Evolutionary conservation across 2,113 vertebrate species (phyloP).

Genomic region (Macrotis lagotis): DNA sequence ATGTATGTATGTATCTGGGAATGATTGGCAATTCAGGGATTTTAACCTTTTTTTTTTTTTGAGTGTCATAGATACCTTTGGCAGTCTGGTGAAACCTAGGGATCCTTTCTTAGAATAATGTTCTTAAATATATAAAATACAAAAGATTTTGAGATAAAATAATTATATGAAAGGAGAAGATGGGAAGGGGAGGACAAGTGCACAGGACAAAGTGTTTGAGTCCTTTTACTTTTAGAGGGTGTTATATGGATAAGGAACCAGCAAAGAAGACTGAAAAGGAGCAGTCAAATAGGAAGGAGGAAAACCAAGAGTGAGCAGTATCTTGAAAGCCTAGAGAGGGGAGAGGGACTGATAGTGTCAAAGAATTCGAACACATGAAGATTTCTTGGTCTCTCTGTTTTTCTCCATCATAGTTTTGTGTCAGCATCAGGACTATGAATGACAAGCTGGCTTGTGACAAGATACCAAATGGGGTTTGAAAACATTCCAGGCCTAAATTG

Average conservation of each 20-base stretch:
- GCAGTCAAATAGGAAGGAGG: neutral
- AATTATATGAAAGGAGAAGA: neutral
- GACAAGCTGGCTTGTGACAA: neutral
- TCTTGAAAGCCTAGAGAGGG: neutral
- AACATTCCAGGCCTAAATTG: neutral
- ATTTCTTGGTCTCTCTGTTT: constrained; percentile 13
- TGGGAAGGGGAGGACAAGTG: neutral
- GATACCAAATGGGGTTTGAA: neutral
- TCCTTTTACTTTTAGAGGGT: neutral
- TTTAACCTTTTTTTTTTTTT: neutral
- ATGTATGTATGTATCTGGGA: neutral
- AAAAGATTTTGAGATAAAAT: neutral
- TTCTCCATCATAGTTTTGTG: constrained; percentile 6
- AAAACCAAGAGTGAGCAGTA: neutral
- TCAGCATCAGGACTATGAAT: neutral
- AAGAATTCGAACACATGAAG: neutral
- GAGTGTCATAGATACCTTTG: neutral
- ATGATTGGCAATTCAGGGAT: neutral
- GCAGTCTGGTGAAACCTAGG: neutral
- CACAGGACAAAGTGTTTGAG: neutral
- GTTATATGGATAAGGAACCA: neutral
- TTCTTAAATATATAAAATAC: neutral
- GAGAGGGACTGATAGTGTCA: neutral
- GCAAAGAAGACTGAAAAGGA: neutral
- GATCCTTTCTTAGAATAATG: neutral